Percentiles rank a stretch among this genome's conserved stretches.
Conservation (phyloP, 1,140 invertebrate species). For the Nylanderia fulva region DNA sequence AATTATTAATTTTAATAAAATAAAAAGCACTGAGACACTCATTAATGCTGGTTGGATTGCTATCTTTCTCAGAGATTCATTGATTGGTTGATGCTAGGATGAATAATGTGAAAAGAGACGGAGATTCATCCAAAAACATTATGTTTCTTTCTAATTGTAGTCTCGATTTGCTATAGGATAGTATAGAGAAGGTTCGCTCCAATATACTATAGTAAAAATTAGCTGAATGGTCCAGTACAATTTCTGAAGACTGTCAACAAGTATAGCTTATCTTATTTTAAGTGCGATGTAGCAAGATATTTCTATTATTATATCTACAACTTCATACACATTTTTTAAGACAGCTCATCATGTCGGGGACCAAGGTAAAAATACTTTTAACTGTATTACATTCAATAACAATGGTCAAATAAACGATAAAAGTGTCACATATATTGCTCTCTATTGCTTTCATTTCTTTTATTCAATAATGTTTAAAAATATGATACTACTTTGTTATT, state of each 20-base stretch:
- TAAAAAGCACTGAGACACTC: too few relatives aligned
- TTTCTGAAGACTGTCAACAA: neutral
- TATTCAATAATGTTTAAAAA: neutral
- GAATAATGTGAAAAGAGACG: too few relatives aligned
- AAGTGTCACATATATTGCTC: neutral
- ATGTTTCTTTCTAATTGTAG: too few relatives aligned
- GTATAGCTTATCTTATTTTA: constrained; percentile 15
- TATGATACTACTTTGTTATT: neutral
- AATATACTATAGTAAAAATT: neutral
- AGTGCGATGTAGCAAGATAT: constrained; percentile 14
- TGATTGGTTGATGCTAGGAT: too few relatives aligned
- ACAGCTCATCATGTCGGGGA: constrained; percentile 23
- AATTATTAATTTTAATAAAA: too few relatives aligned
- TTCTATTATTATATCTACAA: neutral
- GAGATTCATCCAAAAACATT: too few relatives aligned
- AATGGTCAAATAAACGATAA: neutral
- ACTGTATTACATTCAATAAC: neutral
- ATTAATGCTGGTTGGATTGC: too few relatives aligned
- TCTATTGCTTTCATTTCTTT: neutral
- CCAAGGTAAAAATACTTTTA: constrained; percentile 17
- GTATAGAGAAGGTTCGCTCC: too few relatives aligned
- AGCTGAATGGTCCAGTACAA: neutral
- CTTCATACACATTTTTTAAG: neutral
- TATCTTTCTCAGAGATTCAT: too few relatives aligned
- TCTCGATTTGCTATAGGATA: too few relatives aligned